Percentiles rank a stretch among this genome's conserved stretches.
Conservation (phyloP, 2,797 vertebrate species). For the Sphenopsis melanotis region DNA sequence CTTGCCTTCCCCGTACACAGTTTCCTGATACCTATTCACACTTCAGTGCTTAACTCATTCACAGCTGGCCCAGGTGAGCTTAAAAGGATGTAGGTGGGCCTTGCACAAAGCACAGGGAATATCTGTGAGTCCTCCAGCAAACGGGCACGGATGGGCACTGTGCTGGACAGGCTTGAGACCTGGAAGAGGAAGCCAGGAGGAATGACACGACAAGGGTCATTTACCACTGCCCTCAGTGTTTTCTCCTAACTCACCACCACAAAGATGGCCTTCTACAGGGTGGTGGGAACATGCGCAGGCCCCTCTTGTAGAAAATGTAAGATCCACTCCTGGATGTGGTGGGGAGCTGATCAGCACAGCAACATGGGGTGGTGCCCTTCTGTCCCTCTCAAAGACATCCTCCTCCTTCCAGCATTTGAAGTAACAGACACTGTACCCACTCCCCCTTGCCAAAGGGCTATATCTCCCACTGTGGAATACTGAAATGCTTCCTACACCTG, state of each 20-base stretch:
- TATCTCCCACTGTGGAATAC: not conserved
- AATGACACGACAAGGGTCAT: not conserved
- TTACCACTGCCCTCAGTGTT: not conserved
- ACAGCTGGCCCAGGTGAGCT: not conserved
- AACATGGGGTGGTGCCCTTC: not conserved
- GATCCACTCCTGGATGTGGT: not conserved
- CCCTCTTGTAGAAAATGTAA: not conserved
- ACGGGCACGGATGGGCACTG: accelerated
- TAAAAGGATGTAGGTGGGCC: not conserved
- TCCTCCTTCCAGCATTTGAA: not conserved
- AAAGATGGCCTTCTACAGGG: not conserved
- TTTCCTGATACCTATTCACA: not conserved
- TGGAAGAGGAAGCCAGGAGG: not conserved
- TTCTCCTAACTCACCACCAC: not conserved
- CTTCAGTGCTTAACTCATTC: not conserved
- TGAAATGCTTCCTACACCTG: not conserved
- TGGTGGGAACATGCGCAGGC: accelerated
- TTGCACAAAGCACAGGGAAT: not conserved
- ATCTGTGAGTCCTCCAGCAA: not conserved
- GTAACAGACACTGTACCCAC: not conserved
- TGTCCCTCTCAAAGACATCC: not conserved
- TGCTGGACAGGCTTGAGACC: not conserved
- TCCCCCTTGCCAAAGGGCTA: not conserved
- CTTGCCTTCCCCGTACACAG: not conserved
- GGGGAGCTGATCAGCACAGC: not conserved